A percentile compares a stretch with the other conserved stretches of the same genome.
These are phyloP conservation scores for Galago senegalensis DNA, from an alignment of 2,797 vertebrate species.

Conservation along the genomic window DNA sequence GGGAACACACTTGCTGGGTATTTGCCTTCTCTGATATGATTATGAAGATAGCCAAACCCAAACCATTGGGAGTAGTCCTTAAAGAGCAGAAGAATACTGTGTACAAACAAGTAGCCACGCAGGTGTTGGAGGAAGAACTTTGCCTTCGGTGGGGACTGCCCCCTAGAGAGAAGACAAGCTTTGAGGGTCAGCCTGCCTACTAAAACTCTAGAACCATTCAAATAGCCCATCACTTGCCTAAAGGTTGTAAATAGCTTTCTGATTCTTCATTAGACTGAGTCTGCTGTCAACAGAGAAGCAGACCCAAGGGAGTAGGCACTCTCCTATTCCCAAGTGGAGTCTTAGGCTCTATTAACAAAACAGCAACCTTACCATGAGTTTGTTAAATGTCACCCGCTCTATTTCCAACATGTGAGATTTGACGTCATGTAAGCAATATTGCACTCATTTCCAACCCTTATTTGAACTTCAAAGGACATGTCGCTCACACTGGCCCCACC, in stretches of 20 bases:
- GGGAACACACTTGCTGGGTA: neutral
- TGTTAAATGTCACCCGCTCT: slow-evolving; percentile 73
- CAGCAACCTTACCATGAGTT: slow-evolving; percentile 50
- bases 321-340: slow-evolving; percentile 11
- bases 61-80: slow-evolving; percentile 42
- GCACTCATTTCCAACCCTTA: slow-evolving; percentile 55
- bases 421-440: slow-evolving; percentile 69
- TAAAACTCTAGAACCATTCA: slow-evolving; percentile 56
- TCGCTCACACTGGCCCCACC: slow-evolving; percentile 41
- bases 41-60: neutral
- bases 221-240: slow-evolving; percentile 8
- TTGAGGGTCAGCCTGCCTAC: neutral
- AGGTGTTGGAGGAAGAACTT: neutral
- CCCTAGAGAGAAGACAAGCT: neutral
- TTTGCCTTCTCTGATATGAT: slow-evolving; percentile 33
- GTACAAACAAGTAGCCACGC: neutral
- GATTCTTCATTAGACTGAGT: slow-evolving; percentile 24
- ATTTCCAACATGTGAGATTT: slow-evolving; percentile 72
- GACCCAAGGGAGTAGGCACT: neutral
- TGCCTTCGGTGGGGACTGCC: neutral
- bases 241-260: slow-evolving; percentile 40
- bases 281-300: slow-evolving; percentile 36
- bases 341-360: slow-evolving; percentile 68
- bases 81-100: neutral
- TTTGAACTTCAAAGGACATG: slow-evolving; percentile 78